phyloP scores from a whole-genome alignment of 2,113 vertebrate species.

The Triplophysa dalaica region DNA sequence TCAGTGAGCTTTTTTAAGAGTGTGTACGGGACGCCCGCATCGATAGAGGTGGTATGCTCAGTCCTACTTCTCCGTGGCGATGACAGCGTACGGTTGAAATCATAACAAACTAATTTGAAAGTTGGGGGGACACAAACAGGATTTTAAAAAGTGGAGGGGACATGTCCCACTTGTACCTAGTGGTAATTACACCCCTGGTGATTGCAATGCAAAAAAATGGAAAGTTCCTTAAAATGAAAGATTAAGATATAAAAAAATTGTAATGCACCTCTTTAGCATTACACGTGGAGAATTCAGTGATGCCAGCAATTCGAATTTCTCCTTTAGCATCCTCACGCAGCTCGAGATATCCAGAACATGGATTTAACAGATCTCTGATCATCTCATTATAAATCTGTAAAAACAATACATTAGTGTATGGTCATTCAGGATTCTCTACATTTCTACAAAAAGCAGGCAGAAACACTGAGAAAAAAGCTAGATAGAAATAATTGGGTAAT shows the following conservation, averaged over 20 bases:
- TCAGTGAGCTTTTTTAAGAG: too few relatives aligned
- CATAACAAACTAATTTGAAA: too few relatives aligned
- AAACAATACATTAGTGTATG: neutral
- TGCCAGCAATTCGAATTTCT: conserved; percentile 71
- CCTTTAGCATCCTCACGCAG: conserved; percentile 65
- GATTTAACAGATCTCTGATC: conserved; percentile 76
- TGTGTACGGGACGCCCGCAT: too few relatives aligned
- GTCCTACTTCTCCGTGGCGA: too few relatives aligned
- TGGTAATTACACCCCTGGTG: too few relatives aligned
- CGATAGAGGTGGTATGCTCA: too few relatives aligned
- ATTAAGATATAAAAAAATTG: neutral
- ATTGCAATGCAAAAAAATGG: too few relatives aligned
- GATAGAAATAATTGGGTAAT: neutral
- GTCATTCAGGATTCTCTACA: neutral
- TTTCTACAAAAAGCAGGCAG: neutral
- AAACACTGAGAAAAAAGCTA: neutral
- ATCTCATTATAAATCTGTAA: conserved; percentile 75
- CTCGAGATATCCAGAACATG: conserved; percentile 61
- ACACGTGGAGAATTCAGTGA: conserved; percentile 70
- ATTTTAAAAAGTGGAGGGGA: too few relatives aligned
- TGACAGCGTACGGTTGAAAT: too few relatives aligned
- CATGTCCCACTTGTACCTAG: too few relatives aligned
- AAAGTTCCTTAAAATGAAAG: neutral
- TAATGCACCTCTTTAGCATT: conserved; percentile 73
- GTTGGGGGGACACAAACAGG: too few relatives aligned